Base-by-base conservation (phyloP, 2,113 vertebrate species). In the Apeltes quadracus region DNA sequence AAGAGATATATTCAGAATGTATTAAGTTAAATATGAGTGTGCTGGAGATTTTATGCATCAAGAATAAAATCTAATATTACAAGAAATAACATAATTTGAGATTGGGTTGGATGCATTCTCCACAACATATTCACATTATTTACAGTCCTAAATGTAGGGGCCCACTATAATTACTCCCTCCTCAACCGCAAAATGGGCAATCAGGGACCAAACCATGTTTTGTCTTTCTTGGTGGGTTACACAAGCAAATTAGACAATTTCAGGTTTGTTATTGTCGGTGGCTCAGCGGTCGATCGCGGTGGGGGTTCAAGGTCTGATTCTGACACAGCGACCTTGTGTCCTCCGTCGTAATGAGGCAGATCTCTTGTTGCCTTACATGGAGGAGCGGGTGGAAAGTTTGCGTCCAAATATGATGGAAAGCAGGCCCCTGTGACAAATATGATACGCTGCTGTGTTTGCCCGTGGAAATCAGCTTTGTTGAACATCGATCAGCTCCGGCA, bases 231-330 rank as follows among this genome's bases (percentile, higher is more conserved):
- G 44, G 32, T 76, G 16, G 71, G 23, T 75, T 67, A 38, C 43
- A 56, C 12, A 29, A 56, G 53, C 29, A 66, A 69, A 55, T 71
- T 65, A n/a, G 23, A 39, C 50, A 38, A 65, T 69, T 71, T 29
- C 27, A 50, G 23, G 58, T 69, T 73, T 85, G 64, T 86, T 86
- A 69, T 69, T 69, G 34, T 61, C 76, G 63, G 76, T 81, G 72
- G 72, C 75, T 85, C 34, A 51, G 62, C 15, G 41, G 65, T 27
- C 69, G 62, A 65, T 55, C 32, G 54, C 53, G 10, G 61, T 43
- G 32, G 61, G 39, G 56, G 76, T 78, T 79, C 82, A 77, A 69
- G 75, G 77, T 74, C 63, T 65, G 72, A 61, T 64, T 84, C 61
- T 57, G 67, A 46, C 57, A 29, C 54, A 66, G 32, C 61, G 22